Evolutionary conservation across 2,888 invertebrate genomes (phyloP).

Genomic region (Troilus luridus): DNA sequence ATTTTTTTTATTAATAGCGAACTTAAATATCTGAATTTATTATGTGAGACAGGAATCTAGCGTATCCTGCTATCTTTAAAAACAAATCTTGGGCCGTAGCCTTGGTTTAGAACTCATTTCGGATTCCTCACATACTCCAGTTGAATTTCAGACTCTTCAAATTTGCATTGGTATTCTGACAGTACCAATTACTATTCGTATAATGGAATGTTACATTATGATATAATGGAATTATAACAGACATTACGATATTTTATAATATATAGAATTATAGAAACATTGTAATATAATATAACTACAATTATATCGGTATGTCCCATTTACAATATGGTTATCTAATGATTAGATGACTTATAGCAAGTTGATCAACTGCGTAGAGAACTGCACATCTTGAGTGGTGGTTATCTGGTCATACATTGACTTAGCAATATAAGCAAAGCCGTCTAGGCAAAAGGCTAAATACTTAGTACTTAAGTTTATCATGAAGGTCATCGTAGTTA

Average conservation of each 20-base stretch:
- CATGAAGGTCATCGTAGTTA: neutral
- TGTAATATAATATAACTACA: neutral
- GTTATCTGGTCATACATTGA: neutral
- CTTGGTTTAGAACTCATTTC: neutral
- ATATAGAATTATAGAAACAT: no score
- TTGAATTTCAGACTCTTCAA: neutral
- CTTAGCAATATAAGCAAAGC: no score
- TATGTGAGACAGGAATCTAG: no score
- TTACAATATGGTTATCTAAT: neutral
- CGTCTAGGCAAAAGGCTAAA: neutral
- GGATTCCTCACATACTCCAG: neutral
- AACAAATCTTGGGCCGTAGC: no score
- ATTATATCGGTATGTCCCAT: neutral
- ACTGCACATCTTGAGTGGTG: neutral
- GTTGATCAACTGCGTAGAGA: neutral
- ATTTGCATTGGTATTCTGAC: neutral
- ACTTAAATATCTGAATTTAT: no score
- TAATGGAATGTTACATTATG: no score
- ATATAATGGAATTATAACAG: no score
- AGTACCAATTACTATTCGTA: neutral
- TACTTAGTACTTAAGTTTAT: neutral
- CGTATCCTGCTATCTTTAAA: no score
- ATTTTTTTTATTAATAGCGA: no score
- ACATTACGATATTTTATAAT: no score
- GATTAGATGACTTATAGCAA: neutral